Evolutionary conservation across 2,888 invertebrate genomes (phyloP), one percentile per base, ranked within the genome.

Genomic region (Lasioglossum figueresi): DNA sequence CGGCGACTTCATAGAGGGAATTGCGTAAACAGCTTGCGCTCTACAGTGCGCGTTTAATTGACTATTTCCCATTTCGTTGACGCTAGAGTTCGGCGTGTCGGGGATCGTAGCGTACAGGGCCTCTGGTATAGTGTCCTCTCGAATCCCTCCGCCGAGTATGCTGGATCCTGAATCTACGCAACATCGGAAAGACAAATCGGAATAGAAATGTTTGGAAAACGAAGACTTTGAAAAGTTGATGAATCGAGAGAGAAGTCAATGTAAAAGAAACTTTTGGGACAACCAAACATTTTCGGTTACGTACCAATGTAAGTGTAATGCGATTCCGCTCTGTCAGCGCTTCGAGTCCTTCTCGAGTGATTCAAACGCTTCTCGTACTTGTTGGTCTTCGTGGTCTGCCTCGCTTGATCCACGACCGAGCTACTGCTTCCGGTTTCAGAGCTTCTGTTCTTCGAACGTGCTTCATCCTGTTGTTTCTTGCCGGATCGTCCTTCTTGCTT

Each of bases 1-100:
- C 40, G 95, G 95, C 52, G 95, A 95, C 76, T 93, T 94, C 94
- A 95, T 95, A 56, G 94, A 94, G 66, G 94, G 95, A 84, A 94
- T 89, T 19, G 92, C 91, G 85, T 94, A 93, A 79, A 93, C 88
- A 5, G 92, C 91, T 80, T 90, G 91, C 40, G 92, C 91, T 81
- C 92, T 91, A 81, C 91, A 93, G 72, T 91, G 91, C 34, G 83
- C 37, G 76, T 91, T 91, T 75, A 90, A 82, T 77, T 89, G 91
- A 83, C 88, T 86, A 78, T 84, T 83, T 66, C 90, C 88, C 70
- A 87, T 92, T 40, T 88, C 90, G 85, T 91, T 92, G 45, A 88
- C 80, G 27, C 88, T 90, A 45, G 88, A 70, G 76, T 91, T 91
- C 70, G 93, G 90, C 56, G 90, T 85, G 63, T 93, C 93, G 81